Percentiles rank a stretch among this genome's conserved stretches.
phyloP scores from a whole-genome alignment of 2,113 vertebrate genomes.

The Dicrurus megarhynchus region DNA sequence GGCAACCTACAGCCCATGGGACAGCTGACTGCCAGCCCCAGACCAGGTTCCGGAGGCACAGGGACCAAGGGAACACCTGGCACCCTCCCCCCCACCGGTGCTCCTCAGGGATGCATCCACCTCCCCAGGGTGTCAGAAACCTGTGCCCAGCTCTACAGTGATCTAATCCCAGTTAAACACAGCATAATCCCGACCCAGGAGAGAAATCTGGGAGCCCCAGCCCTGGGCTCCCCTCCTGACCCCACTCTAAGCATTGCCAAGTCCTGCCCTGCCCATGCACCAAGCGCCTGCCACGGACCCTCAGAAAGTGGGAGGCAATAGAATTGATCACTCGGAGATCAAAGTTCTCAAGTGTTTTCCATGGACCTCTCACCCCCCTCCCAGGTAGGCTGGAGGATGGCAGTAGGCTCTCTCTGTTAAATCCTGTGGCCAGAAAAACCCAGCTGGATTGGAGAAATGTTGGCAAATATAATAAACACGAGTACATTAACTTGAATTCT shows the following conservation, averaged over 20 bases:
- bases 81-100: rapidly evolving
- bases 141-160: rapidly evolving
- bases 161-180: background rate
- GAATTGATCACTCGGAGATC: background rate
- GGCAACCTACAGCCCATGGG: background rate
- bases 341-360: background rate
- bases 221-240: background rate
- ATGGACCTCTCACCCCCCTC: background rate
- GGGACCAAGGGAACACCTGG: background rate
- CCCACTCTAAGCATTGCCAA: rapidly evolving
- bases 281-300: rapidly evolving
- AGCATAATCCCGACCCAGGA: background rate
- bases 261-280: background rate
- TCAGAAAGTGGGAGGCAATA: background rate
- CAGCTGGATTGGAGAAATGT: slow-evolving; percentile 3
- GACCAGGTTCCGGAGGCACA: too few relatives aligned
- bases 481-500: slow-evolving; percentile 77
- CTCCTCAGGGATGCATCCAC: background rate
- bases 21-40: background rate
- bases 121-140: background rate
- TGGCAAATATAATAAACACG: slow-evolving; percentile 46
- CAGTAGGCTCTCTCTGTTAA: background rate
- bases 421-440: slow-evolving; percentile 32
- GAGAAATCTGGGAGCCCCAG: background rate
- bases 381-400: background rate